Base-by-base conservation (phyloP, 2,797 vertebrate genomes). In the Gymnocypris eckloni region DNA sequence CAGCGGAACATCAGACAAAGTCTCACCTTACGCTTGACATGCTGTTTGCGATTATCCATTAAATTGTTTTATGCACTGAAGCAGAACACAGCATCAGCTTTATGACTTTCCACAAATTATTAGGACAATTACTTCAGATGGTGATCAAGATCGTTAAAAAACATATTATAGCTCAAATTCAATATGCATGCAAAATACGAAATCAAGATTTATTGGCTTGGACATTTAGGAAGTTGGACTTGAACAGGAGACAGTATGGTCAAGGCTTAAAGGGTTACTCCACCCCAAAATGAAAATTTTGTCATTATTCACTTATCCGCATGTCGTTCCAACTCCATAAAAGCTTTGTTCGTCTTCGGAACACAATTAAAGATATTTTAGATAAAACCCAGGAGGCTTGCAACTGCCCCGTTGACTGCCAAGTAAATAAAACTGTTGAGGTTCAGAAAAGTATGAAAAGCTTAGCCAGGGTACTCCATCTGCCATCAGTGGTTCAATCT, bases 11-110 rank as follows among this genome's bases (percentile, higher is more conserved):
- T 78, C 61, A 78, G 48, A 59, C 1, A 6, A n/a, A 18, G 11
- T 69, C 61, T 79, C 64, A 79, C 16, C 61, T 85, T 56, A 70
- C 75, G 6, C 64, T 78, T 16, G 4, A 78, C 37, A 69, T 1
- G 16, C 61, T 39, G 6, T 77, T 69, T 54, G 82, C 8, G 11
- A 79, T 66, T 83, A 66, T 83, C 71, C 71, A 73, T n/a, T 22
- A 5, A 16, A 11, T 6, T n/a, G 6, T 75, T 83, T 75, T 37
- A 50, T 50, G 11, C 56, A 54, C 20, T 59, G 3, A 52, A 76
- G 82, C 71, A 72, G 66, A 83, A 75, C 25, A 48, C 22, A 69
- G 6, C 6, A 6, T 67, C 7, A 50, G 61, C 33, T 37, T 41
- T 41, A 77, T 12, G 33, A 50, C 33, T 77, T 82, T 39, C 1